Evolutionary conservation across 2,797 vertebrate genomes (phyloP), one percentile per base, ranked within the genome.

Genomic region (Lagocephalus sceleratus): DNA sequence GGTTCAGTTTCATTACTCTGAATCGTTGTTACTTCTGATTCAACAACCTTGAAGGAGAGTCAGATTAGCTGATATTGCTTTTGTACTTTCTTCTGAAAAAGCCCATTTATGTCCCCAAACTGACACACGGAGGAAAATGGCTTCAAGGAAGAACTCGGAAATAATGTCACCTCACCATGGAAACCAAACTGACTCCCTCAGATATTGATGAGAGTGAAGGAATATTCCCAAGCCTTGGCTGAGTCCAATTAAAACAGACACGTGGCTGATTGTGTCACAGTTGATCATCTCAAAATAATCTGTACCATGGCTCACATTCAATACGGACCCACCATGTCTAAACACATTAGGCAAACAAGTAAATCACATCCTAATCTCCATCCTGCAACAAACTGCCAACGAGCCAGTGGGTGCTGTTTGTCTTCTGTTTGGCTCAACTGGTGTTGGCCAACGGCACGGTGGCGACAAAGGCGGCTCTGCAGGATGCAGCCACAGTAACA

Each of bases 281-380:
- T 52, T 68, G 68, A 76, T 72, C 64, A 52, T 3, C 56, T 68
- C 40, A 20, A 56, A 56, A 63, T 68, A 76, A 76, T 78, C 54
- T 61, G 46, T 6, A 42, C 17, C 0, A 1, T 22, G 40, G 53
- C 57, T 57, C 44, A 40, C 43, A 22, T 29, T 61, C 41, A 47
- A 49, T 46, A 45, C 41, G 41, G 48, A 41, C 17, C 52, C 45
- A 56, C 66, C 55, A 20, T 58, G 70, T 75, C 68, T 26, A 68
- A 81, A 78, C 65, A 60, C 53, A 60, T 75, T 68, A 74, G 46
- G 57, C 51, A 69, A 82, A 81, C 76, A 73, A 64, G 48, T 56
- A 52, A 66, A 81, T 75, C 66, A 47, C 61, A 70, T 57, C 49
- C 60, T 80, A 66, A 79, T 60, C 80, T 66, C 38, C 47, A 40